Percentiles rank a stretch among this genome's conserved stretches.
These are phyloP conservation scores for Diuraphis noxia DNA, from an alignment of 1,140 invertebrate genomes.

Conservation along the genomic window DNA sequence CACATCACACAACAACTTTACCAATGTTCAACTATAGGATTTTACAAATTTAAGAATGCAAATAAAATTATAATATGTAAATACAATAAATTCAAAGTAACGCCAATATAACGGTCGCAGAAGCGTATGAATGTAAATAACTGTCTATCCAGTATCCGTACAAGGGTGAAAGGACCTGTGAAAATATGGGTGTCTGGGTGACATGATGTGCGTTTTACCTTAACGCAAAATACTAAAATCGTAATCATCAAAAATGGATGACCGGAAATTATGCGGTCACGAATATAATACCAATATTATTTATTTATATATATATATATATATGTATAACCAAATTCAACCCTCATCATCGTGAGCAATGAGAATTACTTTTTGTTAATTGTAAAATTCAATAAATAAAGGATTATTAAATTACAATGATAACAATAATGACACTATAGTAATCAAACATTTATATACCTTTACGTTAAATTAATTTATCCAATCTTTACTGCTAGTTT, in stretches of 20 bases:
- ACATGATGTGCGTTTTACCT: not conserved
- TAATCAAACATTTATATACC: too few species aligned
- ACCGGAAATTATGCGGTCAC: not conserved
- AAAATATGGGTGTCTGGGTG: not conserved
- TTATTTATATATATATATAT: too few species aligned
- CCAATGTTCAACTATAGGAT: too few species aligned
- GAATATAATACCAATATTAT: not conserved
- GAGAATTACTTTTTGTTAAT: not conserved
- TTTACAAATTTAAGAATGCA: too few species aligned
- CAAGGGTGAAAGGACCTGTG: not conserved
- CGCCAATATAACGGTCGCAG: not conserved
- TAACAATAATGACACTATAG: not conserved
- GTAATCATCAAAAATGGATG: not conserved
- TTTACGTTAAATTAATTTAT: not conserved
- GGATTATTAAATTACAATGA: not conserved
- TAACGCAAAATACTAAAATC: not conserved
- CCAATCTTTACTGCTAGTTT: not conserved
- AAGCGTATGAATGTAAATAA: not conserved
- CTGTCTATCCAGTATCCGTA: not conserved
- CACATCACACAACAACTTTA: not conserved
- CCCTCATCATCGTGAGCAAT: not conserved
- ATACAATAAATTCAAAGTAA: not conserved
- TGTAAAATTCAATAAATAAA: not conserved
- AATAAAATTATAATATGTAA: not conserved
- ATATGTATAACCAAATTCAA: not conserved